A percentile compares a stretch with the other conserved stretches of the same genome.
Evolutionary conservation across 2,797 vertebrate species (phyloP).

Genomic region (Harpagifer antarcticus): DNA sequence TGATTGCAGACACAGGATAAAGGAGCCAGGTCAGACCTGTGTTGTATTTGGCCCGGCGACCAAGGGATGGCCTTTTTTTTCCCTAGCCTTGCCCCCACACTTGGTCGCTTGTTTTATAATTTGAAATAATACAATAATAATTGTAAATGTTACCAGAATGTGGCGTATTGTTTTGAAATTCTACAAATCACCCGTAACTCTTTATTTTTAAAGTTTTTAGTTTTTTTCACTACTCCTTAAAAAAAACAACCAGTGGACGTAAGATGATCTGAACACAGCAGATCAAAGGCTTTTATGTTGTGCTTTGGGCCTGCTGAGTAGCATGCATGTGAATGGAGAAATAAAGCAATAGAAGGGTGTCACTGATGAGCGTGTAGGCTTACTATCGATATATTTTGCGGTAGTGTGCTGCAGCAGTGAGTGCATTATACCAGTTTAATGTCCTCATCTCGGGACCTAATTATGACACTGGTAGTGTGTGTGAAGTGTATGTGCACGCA

Average conservation of each 20-base stretch:
- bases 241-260: conserved; percentile 44
- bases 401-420: conserved; percentile 65
- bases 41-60: conserved; percentile 24
- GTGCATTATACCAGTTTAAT: conserved; percentile 81
- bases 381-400: conserved; percentile 59
- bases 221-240: conserved; percentile 22
- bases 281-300: conserved; percentile 74
- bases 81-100: not conserved
- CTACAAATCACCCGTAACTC: conserved; percentile 23
- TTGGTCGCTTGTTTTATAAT: conserved; percentile 32
- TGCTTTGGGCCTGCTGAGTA: conserved; percentile 39
- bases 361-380: conserved; percentile 54
- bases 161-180: conserved; percentile 32
- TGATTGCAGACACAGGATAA: conserved; percentile 68
- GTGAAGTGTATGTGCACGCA: conserved; percentile 33
- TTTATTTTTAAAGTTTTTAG: conserved; percentile 32
- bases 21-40: conserved; percentile 70
- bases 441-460: conserved; percentile 80
- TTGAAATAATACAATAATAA: too few species aligned
- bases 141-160: conserved; percentile 32
- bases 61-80: conserved; percentile 20
- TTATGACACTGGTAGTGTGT: conserved; percentile 76
- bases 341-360: conserved; percentile 59
- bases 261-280: conserved; percentile 66
- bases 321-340: conserved; percentile 48